phyloP scores from a whole-genome alignment of 2,113 vertebrate species.

The Pavo muticus region DNA sequence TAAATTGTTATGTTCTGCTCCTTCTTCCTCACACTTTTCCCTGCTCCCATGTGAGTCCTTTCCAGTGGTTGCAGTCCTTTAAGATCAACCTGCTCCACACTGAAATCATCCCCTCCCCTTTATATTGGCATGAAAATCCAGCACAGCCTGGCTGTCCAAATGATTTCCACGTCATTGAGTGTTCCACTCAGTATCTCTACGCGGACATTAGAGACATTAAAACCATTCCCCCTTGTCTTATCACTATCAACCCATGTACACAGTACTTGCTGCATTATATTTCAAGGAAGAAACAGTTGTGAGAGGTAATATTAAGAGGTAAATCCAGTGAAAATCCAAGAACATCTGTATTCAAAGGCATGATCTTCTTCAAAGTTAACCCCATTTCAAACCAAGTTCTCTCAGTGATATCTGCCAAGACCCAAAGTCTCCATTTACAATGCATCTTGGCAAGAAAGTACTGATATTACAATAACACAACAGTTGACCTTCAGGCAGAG shows the following conservation, averaged over 20 bases:
- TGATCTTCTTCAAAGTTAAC: not conserved
- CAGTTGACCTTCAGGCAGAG: not conserved
- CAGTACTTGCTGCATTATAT: not conserved
- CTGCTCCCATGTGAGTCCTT: not conserved
- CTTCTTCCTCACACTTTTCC: not conserved
- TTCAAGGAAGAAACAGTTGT: not conserved
- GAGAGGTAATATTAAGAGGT: not conserved
- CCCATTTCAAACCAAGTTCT: not conserved
- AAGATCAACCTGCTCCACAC: not conserved
- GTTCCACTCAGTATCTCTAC: not conserved
- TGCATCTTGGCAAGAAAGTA: not conserved
- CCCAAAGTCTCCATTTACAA: too few species aligned
- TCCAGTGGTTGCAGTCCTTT: not conserved
- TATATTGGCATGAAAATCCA: not conserved
- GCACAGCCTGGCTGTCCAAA: not conserved
- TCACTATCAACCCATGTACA: too few species aligned
- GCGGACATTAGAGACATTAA: not conserved
- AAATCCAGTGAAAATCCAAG: not conserved
- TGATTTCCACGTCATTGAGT: not conserved
- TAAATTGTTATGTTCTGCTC: not conserved
- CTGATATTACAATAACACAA: not conserved
- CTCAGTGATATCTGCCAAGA: not conserved
- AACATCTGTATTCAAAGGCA: not conserved
- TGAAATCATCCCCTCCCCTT: not conserved
- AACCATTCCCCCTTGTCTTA: too few species aligned